Evolutionary conservation across 2,113 vertebrate species (phyloP).

Genomic region (Lophius piscatorius): DNA sequence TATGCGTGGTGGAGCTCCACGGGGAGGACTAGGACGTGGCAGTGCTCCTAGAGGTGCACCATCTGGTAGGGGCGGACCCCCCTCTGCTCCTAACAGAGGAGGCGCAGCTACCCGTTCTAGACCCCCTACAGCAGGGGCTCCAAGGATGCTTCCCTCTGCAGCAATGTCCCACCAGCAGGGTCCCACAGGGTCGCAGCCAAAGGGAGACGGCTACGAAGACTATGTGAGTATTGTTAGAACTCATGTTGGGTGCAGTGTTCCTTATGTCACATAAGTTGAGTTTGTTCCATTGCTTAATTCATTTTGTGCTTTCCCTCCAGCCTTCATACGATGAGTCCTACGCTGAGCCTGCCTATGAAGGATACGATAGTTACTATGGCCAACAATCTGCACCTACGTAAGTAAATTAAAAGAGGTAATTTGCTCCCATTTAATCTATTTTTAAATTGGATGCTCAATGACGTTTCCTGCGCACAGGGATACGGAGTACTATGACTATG

Average conservation of each 20-base stretch:
- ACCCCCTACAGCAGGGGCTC: slow-evolving; percentile 83
- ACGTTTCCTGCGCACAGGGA: slow-evolving; percentile 79
- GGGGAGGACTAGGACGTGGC: slow-evolving; percentile 86
- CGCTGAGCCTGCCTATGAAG: slow-evolving; percentile 89
- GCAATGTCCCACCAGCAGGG: slow-evolving; percentile 78
- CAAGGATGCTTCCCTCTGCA: slow-evolving; percentile 88
- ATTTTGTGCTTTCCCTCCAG: slow-evolving; percentile 70
- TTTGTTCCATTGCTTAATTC: neutral
- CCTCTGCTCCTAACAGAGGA: slow-evolving; percentile 82
- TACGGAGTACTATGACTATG: slow-evolving; percentile 98
- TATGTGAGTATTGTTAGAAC: slow-evolving; percentile 83
- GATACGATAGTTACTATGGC: slow-evolving; percentile 92
- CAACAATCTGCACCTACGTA: slow-evolving; percentile 91
- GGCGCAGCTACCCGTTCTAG: slow-evolving; percentile 85
- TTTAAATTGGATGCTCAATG: fast-evolving
- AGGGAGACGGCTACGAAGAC: slow-evolving; percentile 88
- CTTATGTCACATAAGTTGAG: neutral
- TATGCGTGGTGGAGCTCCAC: slow-evolving; percentile 84
- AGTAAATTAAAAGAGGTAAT: slow-evolving; percentile 59
- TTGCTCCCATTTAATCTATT: neutral
- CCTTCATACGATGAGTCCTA: slow-evolving; percentile 90
- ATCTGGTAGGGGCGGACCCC: slow-evolving; percentile 84
- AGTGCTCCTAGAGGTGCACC: slow-evolving; percentile 85
- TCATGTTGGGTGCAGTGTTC: neutral
- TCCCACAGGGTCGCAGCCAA: slow-evolving; percentile 70